These are phyloP conservation scores for Melanotaenia trifasciata DNA, from an alignment of 2,797 vertebrate species.

Conservation along the genomic window DNA sequence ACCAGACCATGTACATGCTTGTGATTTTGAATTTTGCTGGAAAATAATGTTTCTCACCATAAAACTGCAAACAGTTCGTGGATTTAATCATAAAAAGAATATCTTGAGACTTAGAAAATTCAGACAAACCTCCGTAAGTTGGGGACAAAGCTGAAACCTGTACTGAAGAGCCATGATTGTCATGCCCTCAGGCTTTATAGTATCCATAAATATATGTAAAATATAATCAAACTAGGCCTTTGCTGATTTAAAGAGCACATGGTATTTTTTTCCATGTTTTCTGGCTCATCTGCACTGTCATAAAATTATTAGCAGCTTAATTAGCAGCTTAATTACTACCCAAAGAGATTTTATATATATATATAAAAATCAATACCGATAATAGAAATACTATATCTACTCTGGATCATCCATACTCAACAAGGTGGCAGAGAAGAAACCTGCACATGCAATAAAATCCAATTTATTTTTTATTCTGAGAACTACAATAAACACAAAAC, in stretches of 20 bases:
- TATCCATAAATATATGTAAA: neutral
- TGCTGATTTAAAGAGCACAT: no score
- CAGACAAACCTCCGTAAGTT: conserved; percentile 1
- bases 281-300: no score
- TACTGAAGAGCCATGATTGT: neutral
- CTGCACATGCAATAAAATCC: conserved; percentile 87
- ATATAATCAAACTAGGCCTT: neutral
- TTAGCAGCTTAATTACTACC: no score
- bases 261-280: no score
- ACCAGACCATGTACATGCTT: neutral
- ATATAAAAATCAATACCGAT: conserved; percentile 65
- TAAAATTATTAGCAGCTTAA: no score
- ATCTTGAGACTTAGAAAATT: neutral
- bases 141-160: neutral
- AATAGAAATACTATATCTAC: conserved; percentile 77
- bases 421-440: conserved; percentile 81
- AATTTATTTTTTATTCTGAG: conserved; percentile 87
- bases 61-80: neutral
- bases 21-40: neutral
- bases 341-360: no score
- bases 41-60: neutral
- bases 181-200: no score
- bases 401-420: conserved; percentile 78
- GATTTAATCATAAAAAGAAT: neutral
- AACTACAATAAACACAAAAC: conserved; percentile 88